Evolutionary conservation across 2,113 vertebrate species (phyloP), one percentile per base, ranked within the genome.

Genomic region (Megaceryle torquata): DNA sequence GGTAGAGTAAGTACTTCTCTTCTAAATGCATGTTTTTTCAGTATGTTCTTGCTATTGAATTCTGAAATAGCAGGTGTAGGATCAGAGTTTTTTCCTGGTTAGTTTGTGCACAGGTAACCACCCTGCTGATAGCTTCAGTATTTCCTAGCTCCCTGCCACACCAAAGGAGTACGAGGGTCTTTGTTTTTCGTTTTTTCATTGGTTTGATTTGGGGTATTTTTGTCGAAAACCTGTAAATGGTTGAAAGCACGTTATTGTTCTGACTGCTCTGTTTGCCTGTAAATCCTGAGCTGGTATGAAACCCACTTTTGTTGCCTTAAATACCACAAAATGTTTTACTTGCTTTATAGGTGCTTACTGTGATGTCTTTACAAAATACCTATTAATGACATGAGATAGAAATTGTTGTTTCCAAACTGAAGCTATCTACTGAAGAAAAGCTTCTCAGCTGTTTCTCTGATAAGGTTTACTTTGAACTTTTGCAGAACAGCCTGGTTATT

Each of bases 401-500:
- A 86, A 7, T 21, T 25, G 8, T 37, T 35, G 14, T 43, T 71
- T 82, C 37, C 44, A 15, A 77, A 41, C 68, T 44, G 53, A 39
- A 91, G n/a, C 28, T 1, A 0, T 8, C 22, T 56, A 2, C 24
- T 69, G 37, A 4, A n/a, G 22, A 25, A 83, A 41, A 85, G 11
- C 22, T 57, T 26, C 2, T 0, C 22, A 39, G 1, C 43, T n/a
- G 6, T 54, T 77, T 41, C 50, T 60, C 75, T 91, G 63, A 75
- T 75, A 60, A 88, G 35, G 20, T 59, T 88, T 93, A 33, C 96
- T 78, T 33, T 96, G 88, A 76, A 72, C 68, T 94, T 95, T 97
- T 97, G 97, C 98, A 99, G 99, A 99, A 99, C 96, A 99, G 99
- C 96, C 97, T 99, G 95, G 99, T 99, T 89, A 99, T 99, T 35